These are phyloP conservation scores for Sisor rabdophorus DNA, from an alignment of 2,113 vertebrate genomes.

Conservation along the genomic window DNA sequence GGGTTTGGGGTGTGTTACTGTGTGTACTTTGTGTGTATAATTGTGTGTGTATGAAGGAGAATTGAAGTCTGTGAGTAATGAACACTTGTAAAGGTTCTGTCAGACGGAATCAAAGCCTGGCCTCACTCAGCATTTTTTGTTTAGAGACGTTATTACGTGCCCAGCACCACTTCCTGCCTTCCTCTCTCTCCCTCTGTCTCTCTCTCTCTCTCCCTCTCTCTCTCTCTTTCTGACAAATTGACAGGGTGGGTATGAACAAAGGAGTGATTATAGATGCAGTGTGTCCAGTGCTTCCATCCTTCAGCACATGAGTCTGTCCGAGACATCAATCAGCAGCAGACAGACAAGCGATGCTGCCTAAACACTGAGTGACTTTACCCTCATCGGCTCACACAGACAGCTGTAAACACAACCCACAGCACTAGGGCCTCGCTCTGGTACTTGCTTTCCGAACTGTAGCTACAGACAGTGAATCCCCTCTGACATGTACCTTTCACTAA, in stretches of 20 bases:
- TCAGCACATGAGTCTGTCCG: slow-evolving; percentile 7
- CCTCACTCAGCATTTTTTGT: slow-evolving; percentile 80
- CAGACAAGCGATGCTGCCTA: not conserved
- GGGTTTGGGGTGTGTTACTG: slow-evolving; percentile 9
- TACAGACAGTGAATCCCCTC: not conserved
- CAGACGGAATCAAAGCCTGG: slow-evolving; percentile 81
- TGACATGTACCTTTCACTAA: not conserved
- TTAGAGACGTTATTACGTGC: slow-evolving; percentile 76
- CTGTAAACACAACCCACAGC: not conserved
- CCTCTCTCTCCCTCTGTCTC: slow-evolving; percentile 54
- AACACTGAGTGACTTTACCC: not conserved
- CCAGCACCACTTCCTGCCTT: slow-evolving; percentile 56
- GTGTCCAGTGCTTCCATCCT: slow-evolving; percentile 39
- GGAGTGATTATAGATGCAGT: slow-evolving; percentile 46
- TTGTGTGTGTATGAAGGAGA: slow-evolving; percentile 62
- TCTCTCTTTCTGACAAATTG: slow-evolving; percentile 73
- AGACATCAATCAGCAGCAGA: slow-evolving; percentile 36
- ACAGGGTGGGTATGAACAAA: slow-evolving; percentile 70
- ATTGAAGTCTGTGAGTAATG: slow-evolving; percentile 82
- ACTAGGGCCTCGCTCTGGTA: too few species aligned
- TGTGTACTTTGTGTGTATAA: slow-evolving; percentile 37
- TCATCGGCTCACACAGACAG: not conserved
- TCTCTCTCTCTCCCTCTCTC: slow-evolving; percentile 65
- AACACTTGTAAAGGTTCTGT: slow-evolving; percentile 84
- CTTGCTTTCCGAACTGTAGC: not conserved